Conservation (phyloP, 2,888 invertebrate genomes). For the Tetranychus piercei region DNA sequence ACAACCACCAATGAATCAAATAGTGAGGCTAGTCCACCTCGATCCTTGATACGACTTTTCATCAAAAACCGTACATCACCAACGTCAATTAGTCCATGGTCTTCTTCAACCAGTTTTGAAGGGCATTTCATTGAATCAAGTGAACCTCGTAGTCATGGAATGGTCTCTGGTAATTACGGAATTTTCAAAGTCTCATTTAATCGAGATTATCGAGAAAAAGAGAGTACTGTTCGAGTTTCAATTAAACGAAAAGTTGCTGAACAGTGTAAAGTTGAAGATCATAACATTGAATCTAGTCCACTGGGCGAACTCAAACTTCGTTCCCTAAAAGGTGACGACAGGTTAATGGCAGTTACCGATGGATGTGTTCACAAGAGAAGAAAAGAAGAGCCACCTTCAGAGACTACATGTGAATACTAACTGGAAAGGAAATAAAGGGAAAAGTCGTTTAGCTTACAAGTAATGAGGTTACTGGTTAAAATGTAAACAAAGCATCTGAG, state of each 20-base stretch:
- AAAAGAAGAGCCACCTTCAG: no score
- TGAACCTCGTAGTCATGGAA: not conserved
- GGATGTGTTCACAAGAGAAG: no score
- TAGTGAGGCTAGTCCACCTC: constrained; percentile 21
- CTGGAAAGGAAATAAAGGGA: no score
- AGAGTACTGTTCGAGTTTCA: not conserved
- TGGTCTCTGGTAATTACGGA: not conserved
- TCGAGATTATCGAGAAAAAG: not conserved
- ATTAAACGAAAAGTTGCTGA: not conserved
- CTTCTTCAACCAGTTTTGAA: constrained; percentile 40
- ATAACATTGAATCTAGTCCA: no score
- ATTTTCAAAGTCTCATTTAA: not conserved
- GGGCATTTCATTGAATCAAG: constrained; percentile 49
- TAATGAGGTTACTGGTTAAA: no score
- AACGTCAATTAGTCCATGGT: constrained; percentile 54
- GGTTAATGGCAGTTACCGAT: no score
- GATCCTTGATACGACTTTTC: constrained; percentile 57
- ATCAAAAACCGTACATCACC: constrained; percentile 51
- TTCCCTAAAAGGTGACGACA: no score
- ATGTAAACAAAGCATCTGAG: no score
- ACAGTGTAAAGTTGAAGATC: no score
- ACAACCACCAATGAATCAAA: constrained; percentile 14
- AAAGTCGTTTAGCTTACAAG: no score
- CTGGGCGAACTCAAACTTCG: no score
- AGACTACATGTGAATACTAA: no score